Base-by-base conservation (phyloP, 2,888 invertebrate species). In the Eupelmus urozonus region DNA sequence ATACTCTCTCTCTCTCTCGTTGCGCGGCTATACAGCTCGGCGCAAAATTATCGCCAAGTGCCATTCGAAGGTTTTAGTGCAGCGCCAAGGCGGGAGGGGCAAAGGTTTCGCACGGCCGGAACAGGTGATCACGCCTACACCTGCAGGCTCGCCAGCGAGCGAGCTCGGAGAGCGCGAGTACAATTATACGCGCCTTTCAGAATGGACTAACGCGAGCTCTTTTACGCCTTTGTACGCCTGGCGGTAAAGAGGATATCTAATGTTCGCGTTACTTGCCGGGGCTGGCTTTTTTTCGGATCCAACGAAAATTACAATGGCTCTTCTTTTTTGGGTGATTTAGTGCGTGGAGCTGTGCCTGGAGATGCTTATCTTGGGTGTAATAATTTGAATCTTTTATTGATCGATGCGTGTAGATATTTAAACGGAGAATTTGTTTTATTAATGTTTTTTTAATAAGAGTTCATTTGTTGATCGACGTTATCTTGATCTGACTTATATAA, bases 51-150 rank as follows among this genome's bases (percentile, higher is more conserved):
- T 76, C 72, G 59, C 69, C 11, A 59, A 63, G 60, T 72, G 79
- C 76, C 72, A 79, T 79, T 79, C 51, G 76, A 62, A 49, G 11
- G 55, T 71, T 79, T 79, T 77, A 79, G 75, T 67, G 76, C 76
- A 76, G 79, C 79, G 79, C 75, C 67, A 45, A 80, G 81, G 79
- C 80, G 34, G 79, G 83, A 79, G 83, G 80, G 82, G 55, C 57
- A 67, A 72, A 67, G 67, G 66, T 73, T 78, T 73, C 78, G 62
- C 78, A 60, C 72, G 69, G 45, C 73, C 23, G 51, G 81, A 85
- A 84, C 87, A 87, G 87, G 86, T 87, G 87, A 87, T 86, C 85
- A 84, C 86, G 85, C 85, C 87, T 84, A 87, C 87, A 84, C 84
- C 84, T 83, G 85, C 83, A 76, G 74, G 78, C 76, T 51, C 42